A percentile compares a stretch with the other conserved stretches of the same genome.
These are phyloP conservation scores for Panthera tigris DNA, from an alignment of 2,113 vertebrate genomes.

Conservation along the genomic window DNA sequence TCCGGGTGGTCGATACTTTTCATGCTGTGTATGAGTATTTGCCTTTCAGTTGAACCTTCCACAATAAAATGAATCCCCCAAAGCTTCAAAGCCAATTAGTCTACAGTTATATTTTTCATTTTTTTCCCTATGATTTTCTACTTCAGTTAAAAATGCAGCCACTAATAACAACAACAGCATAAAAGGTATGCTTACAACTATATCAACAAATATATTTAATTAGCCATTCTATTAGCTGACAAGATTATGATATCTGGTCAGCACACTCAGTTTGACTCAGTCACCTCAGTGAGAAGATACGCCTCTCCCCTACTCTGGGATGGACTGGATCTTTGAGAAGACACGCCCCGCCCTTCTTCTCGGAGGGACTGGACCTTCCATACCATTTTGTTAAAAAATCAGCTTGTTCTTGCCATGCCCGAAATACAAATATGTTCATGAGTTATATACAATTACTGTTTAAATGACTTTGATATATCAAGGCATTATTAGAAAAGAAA, in stretches of 20 bases:
- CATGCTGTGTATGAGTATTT: not conserved
- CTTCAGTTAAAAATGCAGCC: slow-evolving; percentile 25
- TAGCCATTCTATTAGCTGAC: not conserved
- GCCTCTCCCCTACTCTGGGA: not conserved
- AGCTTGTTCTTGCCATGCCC: not conserved
- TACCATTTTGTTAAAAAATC: not conserved
- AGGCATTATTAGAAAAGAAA: slow-evolving; percentile 38
- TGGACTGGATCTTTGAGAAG: not conserved
- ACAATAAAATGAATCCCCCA: slow-evolving; percentile 1
- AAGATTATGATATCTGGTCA: not conserved
- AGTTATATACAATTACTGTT: not conserved
- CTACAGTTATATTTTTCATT: not conserved
- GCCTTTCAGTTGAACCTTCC: not conserved
- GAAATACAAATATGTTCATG: not conserved
- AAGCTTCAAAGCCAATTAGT: slow-evolving; percentile 53
- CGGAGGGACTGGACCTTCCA: not conserved
- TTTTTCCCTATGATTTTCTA: slow-evolving; percentile 29
- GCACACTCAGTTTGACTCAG: not conserved
- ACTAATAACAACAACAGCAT: not conserved
- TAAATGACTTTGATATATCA: not conserved
- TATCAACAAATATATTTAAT: not conserved
- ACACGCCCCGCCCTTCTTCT: not conserved
- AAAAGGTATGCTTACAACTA: not conserved
- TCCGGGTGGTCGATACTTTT: not conserved
- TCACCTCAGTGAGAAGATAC: not conserved